phyloP scores from a whole-genome alignment of 2,888 invertebrate genomes.

The Odontocolon sp. region DNA sequence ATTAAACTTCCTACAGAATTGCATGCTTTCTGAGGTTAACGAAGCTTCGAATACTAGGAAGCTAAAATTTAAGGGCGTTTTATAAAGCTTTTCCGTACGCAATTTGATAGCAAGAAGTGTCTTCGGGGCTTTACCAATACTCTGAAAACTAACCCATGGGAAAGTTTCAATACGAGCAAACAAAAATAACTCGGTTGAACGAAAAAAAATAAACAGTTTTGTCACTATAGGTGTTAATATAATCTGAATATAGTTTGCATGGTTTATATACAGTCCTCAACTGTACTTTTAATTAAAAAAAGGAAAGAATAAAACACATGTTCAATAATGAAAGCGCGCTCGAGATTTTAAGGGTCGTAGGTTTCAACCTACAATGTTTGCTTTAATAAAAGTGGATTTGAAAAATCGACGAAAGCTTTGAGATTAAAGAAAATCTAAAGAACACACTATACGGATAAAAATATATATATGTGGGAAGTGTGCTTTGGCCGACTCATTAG shows the following conservation, averaged over 20 bases:
- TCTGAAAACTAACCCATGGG: no score
- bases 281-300: not conserved
- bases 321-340: slow-evolving; percentile 16
- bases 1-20: slow-evolving; percentile 43
- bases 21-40: slow-evolving; percentile 34
- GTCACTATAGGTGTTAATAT: no score
- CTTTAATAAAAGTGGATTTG: not conserved
- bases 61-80: slow-evolving; percentile 20
- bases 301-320: slow-evolving; percentile 37
- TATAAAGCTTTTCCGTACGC: not conserved
- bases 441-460: not conserved
- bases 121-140: not conserved
- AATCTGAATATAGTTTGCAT: no score
- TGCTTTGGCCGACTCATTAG: slow-evolving; percentile 67
- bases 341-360: not conserved
- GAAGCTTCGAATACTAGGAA: slow-evolving; percentile 7
- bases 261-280: slow-evolving; percentile 7
- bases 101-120: not conserved
- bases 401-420: slow-evolving; percentile 2
- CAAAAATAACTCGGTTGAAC: no score
- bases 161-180: no score
- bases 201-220: no score
- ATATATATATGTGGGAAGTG: not conserved
- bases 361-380: not conserved
- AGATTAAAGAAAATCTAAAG: slow-evolving; percentile 1